Evolutionary conservation across 30 jellyfish, hydroid and myxozoan genomes (phyloP).

Genomic region (Hydractinia echinata): DNA sequence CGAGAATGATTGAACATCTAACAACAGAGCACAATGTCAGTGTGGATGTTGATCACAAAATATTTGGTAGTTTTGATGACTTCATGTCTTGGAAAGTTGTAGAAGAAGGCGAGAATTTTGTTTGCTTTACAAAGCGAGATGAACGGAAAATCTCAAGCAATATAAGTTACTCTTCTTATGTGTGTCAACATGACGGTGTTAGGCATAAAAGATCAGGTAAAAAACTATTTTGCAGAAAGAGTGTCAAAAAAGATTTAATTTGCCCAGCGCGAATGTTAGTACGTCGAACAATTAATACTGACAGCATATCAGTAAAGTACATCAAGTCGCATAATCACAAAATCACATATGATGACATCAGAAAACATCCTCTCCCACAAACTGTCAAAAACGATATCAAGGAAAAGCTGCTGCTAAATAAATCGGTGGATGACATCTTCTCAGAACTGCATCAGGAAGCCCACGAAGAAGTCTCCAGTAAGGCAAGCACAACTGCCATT

Average conservation of each 20-base stretch:
- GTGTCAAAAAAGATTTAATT: slow-evolving; percentile 1
- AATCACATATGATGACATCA: slow-evolving; percentile 6
- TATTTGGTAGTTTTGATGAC: background rate
- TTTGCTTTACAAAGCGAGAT: slow-evolving; percentile 12
- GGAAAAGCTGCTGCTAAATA: background rate
- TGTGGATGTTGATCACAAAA: slow-evolving; percentile 3
- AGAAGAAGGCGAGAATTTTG: slow-evolving; percentile 19
- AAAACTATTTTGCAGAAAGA: background rate
- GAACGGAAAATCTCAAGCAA: background rate
- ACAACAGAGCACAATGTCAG: background rate
- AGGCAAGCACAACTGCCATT: background rate
- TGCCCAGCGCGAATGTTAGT: slow-evolving; percentile 26
- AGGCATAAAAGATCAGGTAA: background rate
- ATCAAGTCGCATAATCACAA: slow-evolving; percentile 21
- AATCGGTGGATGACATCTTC: slow-evolving; percentile 17
- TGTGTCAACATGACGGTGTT: slow-evolving; percentile 22
- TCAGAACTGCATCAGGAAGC: slow-evolving; percentile 26
- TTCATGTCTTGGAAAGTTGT: slow-evolving; percentile 15
- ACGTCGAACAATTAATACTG: background rate
- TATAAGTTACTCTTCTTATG: slow-evolving; percentile 1
- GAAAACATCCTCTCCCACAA: background rate
- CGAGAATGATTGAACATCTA: slow-evolving; percentile 11
- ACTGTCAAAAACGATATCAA: slow-evolving; percentile 1
- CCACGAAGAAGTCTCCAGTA: background rate
- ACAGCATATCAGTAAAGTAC: background rate